These are phyloP conservation scores for Lycodopsis pacificus DNA, from an alignment of 2,797 vertebrate genomes.

Conservation along the genomic window DNA sequence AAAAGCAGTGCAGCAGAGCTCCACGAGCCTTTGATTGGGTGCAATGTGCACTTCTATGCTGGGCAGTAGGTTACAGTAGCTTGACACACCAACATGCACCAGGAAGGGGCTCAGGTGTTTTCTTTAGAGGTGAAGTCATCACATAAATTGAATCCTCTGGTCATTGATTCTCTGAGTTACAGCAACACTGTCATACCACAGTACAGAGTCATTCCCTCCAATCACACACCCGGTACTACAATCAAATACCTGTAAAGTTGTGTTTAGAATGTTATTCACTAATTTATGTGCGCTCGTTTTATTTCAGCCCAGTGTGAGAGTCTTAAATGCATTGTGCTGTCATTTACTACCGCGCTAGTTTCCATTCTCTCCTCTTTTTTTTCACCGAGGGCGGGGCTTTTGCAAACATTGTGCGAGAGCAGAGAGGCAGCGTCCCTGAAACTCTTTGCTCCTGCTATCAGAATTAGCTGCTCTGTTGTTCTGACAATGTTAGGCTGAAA, in stretches of 20 bases:
- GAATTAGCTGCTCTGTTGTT: not conserved
- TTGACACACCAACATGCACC: not conserved
- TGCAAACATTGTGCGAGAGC: not conserved
- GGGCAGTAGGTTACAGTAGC: not conserved
- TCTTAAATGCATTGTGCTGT: too few species aligned
- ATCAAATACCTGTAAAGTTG: not conserved
- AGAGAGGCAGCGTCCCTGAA: not conserved
- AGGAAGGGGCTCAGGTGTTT: slow-evolving; percentile 8
- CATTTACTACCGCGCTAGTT: too few species aligned
- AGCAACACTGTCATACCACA: not conserved
- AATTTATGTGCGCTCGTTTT: not conserved
- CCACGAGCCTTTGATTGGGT: not conserved
- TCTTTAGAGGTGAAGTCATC: not conserved
- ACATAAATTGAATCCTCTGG: not conserved
- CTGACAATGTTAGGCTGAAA: not conserved
- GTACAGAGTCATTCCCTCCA: not conserved
- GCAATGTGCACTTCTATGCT: not conserved
- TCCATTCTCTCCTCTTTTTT: too few species aligned
- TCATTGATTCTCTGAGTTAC: slow-evolving; percentile 5
- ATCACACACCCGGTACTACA: not conserved
- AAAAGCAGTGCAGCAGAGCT: slow-evolving; percentile 2
- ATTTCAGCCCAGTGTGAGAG: too few species aligned
- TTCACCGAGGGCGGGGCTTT: not conserved
- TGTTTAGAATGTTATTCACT: not conserved
- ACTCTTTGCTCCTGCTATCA: too few species aligned